Conservation (phyloP, 2,888 invertebrate species). For the Epirrhoe alternata region DNA sequence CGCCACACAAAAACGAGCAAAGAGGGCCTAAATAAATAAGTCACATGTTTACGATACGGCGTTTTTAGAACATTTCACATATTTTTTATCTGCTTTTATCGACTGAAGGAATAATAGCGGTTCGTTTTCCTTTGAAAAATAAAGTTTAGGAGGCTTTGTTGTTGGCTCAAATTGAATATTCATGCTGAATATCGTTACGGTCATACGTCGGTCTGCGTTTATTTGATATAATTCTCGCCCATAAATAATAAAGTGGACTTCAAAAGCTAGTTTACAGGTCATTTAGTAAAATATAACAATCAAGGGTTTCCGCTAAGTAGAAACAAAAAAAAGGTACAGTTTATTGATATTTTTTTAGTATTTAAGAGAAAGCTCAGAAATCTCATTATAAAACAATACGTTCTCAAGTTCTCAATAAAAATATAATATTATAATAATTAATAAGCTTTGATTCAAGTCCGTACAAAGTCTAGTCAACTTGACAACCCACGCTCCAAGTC, state of each 20-base stretch:
- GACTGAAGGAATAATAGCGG: conserved; percentile 52
- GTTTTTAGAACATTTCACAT: conserved; percentile 57
- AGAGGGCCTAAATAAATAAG: conserved; percentile 53
- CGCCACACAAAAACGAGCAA: conserved; percentile 45
- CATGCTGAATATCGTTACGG: conserved; percentile 48
- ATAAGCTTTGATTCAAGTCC: no score
- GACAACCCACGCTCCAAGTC: neutral
- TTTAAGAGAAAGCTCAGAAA: no score
- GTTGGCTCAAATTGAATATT: conserved; percentile 58
- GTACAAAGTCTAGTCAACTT: neutral
- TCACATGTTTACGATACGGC: conserved; percentile 52
- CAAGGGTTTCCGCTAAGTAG: conserved; percentile 1
- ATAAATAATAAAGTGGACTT: conserved; percentile 29
- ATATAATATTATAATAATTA: neutral
- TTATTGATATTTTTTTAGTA: neutral
- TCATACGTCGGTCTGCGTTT: conserved; percentile 29
- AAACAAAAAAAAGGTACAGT: neutral
- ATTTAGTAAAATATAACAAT: conserved; percentile 9
- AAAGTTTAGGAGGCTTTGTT: conserved; percentile 52
- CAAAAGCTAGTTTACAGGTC: conserved; percentile 21
- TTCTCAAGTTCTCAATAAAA: neutral
- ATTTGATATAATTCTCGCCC: conserved; percentile 26
- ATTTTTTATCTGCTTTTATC: conserved; percentile 56
- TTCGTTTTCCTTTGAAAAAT: conserved; percentile 52
- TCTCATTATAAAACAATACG: neutral